Percentiles rank a stretch among this genome's conserved stretches.
phyloP scores from a whole-genome alignment of 2,113 vertebrate species.

The Clupea harengus region DNA sequence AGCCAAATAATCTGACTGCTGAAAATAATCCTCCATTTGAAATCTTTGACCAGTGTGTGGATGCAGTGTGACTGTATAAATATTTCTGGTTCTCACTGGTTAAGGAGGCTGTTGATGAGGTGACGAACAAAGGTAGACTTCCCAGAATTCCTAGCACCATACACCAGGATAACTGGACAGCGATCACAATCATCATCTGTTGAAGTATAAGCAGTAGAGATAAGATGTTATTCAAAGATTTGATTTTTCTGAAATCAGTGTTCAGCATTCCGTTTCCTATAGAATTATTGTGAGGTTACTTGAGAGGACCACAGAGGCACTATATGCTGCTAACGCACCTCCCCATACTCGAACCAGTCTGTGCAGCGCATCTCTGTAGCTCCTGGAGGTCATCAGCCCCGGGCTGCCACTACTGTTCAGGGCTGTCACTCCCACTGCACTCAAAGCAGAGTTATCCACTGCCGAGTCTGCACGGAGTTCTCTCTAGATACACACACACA shows the following conservation, averaged over 20 bases:
- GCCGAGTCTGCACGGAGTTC: constrained; percentile 62
- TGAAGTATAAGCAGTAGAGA: not conserved
- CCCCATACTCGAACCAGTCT: constrained; percentile 74
- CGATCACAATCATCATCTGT: constrained; percentile 73
- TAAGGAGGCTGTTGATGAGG: constrained; percentile 87
- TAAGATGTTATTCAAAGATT: not conserved
- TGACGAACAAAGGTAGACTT: constrained; percentile 89
- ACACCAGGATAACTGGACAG: constrained; percentile 82
- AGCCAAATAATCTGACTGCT: too few relatives aligned
- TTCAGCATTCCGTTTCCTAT: not conserved
- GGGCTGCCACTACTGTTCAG: constrained; percentile 48
- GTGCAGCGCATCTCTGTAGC: constrained; percentile 66
- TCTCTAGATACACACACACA: constrained; percentile 51
- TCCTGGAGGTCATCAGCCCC: constrained; percentile 69
- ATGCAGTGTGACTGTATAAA: not conserved
- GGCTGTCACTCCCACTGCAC: constrained; percentile 74
- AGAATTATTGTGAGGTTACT: not conserved
- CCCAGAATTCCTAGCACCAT: constrained; percentile 83
- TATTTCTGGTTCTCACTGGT: constrained; percentile 74
- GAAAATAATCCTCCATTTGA: too few relatives aligned
- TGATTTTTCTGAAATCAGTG: not conserved
- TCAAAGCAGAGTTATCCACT: constrained; percentile 70
- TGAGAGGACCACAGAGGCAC: not conserved
- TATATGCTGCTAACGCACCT: constrained; percentile 67
- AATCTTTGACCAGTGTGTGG: too few relatives aligned